These are phyloP conservation scores for Drosophila nigrodunni DNA, from an alignment of 1,140 invertebrate genomes.

Conservation along the genomic window DNA sequence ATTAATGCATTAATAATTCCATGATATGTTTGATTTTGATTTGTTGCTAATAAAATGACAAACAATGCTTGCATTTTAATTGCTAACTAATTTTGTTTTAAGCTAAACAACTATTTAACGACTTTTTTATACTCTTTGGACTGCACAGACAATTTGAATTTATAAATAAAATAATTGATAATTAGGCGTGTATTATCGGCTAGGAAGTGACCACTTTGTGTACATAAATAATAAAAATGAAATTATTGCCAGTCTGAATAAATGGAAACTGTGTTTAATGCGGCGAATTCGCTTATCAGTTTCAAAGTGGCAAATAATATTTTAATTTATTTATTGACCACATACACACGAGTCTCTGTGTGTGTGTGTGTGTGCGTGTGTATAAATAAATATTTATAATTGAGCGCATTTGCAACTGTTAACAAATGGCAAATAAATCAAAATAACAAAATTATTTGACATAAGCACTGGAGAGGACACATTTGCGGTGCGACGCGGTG, in stretches of 20 bases:
- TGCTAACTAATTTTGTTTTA: conserved; percentile 68
- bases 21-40: conserved; percentile 37
- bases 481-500: not conserved
- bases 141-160: not conserved
- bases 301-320: conserved; percentile 70
- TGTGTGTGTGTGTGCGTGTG: not conserved
- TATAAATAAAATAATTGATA: conserved; percentile 4
- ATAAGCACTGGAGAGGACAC: conserved; percentile 28
- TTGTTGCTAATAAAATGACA: conserved; percentile 41
- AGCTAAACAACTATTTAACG: conserved; percentile 10
- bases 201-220: conserved; percentile 35
- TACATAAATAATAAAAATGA: conserved; percentile 10
- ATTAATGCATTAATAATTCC: conserved; percentile 56
- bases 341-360: conserved; percentile 24
- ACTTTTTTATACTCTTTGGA: conserved; percentile 8
- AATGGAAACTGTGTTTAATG: conserved; percentile 5
- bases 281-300: conserved; percentile 55
- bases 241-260: conserved; percentile 28
- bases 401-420: conserved; percentile 15
- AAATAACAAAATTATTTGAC: conserved; percentile 67
- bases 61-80: conserved; percentile 56
- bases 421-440: conserved; percentile 69
- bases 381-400: conserved; percentile 15
- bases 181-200: not conserved
- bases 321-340: conserved; percentile 78